Conservation (phyloP, 2,113 vertebrate species). For the Melospiza georgiana region DNA sequence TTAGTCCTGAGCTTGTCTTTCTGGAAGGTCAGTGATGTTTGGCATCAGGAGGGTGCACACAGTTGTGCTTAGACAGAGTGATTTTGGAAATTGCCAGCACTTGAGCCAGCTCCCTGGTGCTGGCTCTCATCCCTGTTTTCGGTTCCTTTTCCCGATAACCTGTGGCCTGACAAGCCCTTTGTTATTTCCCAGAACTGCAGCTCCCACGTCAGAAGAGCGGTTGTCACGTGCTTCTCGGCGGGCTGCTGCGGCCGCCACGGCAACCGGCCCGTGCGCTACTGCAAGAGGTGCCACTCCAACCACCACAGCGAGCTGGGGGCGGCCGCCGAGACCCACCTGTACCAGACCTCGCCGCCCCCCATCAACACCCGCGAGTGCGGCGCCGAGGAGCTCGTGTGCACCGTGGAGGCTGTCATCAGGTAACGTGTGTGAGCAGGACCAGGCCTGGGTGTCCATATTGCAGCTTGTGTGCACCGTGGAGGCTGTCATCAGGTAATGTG, state of each 20-base stretch:
- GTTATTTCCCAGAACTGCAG: slow-evolving; percentile 89
- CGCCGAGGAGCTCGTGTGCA: slow-evolving; percentile 95
- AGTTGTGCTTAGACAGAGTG: not conserved
- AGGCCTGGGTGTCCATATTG: not conserved
- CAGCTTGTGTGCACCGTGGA: too few species aligned
- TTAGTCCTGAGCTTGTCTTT: not conserved
- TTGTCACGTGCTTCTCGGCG: slow-evolving; percentile 98
- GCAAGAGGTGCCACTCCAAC: slow-evolving; percentile 97
- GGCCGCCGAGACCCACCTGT: slow-evolving; percentile 91
- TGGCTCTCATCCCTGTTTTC: not conserved
- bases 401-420: slow-evolving; percentile 95
- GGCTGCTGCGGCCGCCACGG: slow-evolving; percentile 97
- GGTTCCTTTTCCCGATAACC: not conserved
- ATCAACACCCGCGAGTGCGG: slow-evolving; percentile 98
- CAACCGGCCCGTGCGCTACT: slow-evolving; percentile 96
- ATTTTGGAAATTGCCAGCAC: not conserved
- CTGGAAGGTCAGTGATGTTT: not conserved
- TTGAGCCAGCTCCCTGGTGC: not conserved
- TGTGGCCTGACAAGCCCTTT: not conserved
- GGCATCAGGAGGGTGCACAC: not conserved
- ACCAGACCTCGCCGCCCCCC: slow-evolving; percentile 96
- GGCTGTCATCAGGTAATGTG: too few species aligned
- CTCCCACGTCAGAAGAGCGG: slow-evolving; percentile 95
- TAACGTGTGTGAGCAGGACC: not conserved
- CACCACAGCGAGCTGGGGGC: slow-evolving; percentile 94